These are phyloP conservation scores for Manis javanica DNA, from an alignment of 2,797 vertebrate genomes.

Conservation along the genomic window DNA sequence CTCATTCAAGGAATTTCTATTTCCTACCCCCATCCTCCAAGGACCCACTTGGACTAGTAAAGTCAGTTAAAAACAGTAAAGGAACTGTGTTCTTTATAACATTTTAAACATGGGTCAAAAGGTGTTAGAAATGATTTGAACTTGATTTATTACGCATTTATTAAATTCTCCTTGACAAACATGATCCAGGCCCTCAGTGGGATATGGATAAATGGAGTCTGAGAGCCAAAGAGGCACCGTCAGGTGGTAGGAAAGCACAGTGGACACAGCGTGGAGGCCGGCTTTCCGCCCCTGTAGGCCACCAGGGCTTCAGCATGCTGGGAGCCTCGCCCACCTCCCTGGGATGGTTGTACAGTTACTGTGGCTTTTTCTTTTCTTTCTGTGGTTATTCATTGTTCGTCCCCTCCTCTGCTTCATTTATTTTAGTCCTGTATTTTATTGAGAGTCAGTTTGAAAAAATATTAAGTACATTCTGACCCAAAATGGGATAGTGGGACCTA, in stretches of 20 bases:
- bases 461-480: neutral
- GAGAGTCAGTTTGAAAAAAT: neutral
- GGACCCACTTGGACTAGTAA: neutral
- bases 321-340: neutral
- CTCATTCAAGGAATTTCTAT: constrained; percentile 9
- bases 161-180: neutral
- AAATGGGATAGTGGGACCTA: neutral
- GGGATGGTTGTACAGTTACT: neutral
- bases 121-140: neutral
- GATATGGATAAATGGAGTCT: neutral
- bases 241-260: neutral
- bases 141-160: neutral
- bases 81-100: neutral
- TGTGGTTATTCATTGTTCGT: neutral
- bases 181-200: neutral
- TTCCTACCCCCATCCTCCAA: neutral
- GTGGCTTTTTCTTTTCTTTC: neutral
- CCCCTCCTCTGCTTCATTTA: neutral
- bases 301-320: neutral
- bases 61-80: neutral
- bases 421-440: constrained; percentile 34
- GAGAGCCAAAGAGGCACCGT: neutral
- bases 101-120: neutral
- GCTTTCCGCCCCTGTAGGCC: neutral
- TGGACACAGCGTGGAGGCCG: too few species aligned